A percentile compares a stretch with the other conserved stretches of the same genome.
phyloP scores from a whole-genome alignment of 2,113 vertebrate species.

The Fregetta grallaria region DNA sequence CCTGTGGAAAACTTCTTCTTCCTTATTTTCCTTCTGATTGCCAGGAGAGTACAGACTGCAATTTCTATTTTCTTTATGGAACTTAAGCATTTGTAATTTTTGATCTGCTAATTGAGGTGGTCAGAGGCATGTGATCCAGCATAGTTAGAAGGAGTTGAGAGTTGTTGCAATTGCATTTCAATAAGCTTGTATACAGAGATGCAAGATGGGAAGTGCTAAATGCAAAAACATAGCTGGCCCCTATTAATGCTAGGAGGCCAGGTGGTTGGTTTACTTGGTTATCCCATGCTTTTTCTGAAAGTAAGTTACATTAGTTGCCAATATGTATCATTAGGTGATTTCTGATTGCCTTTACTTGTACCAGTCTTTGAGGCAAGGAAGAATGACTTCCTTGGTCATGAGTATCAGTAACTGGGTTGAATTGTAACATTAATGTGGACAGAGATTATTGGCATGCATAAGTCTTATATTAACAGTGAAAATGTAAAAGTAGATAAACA shows the following conservation, averaged over 20 bases:
- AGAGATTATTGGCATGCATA: background rate
- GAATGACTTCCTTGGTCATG: background rate
- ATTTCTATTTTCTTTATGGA: background rate
- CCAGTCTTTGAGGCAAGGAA: background rate
- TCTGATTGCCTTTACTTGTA: background rate
- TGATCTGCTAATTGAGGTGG: background rate
- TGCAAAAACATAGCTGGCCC: background rate
- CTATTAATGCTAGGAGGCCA: background rate
- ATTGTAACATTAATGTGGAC: background rate
- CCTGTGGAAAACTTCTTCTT: background rate
- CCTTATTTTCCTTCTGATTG: background rate
- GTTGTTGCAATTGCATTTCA: background rate
- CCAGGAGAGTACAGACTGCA: background rate
- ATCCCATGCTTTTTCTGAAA: background rate
- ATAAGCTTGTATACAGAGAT: background rate
- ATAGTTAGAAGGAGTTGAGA: background rate
- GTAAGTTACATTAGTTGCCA: background rate
- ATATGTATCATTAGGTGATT: background rate
- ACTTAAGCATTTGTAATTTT: background rate
- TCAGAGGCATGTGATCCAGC: background rate
- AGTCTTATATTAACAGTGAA: background rate
- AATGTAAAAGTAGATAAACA: background rate
- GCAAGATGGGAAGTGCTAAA: background rate
- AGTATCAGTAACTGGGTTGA: background rate
- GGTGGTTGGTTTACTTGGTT: background rate